Base-by-base conservation (phyloP, 2,113 vertebrate genomes). In the Neolamprologus toae region DNA sequence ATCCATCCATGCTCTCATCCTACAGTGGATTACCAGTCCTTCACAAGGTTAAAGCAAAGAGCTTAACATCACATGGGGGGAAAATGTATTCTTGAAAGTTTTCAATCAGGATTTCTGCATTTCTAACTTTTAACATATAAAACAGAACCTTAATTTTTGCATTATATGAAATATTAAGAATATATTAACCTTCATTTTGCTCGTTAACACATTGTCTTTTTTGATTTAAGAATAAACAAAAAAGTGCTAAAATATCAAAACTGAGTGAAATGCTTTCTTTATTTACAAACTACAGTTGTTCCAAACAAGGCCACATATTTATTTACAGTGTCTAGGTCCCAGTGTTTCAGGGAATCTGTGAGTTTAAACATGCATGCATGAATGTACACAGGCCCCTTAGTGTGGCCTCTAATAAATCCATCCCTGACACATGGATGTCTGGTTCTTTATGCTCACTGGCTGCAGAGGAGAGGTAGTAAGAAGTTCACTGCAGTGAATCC, bases 261-360 rank as follows among this genome's bases (percentile, higher is more conserved):
- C 31, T 10, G 26, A 81, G 37, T 54, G 40, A 59, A 45, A 86
- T 59, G 35, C 8, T 37, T 78, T 66, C 81, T 95, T 94, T 92
- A 94, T 95, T 95, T 93, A 94, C 94, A 95, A 92, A 90, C 78
- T 94, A 95, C 95, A 96, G 93, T 94, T 94, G 89, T 90, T 89
- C 86, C 85, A 91, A 94, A 95, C 92, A 95, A 95, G 95, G 93
- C 93, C 95, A 93, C 93, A 35, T 82, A 85, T 57, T 82, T 90
- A 86, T 92, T 80, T 93, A 95, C 95, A 94, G 59, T 53, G 79
- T 66, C 59, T 84, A 49, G 73, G 81, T 83, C n/a, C 9, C 6
- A 33, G 21, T 57, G 81, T 85, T 87, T 86, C 3, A 88, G 5
- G 84, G 10, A 90, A 68, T 57, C 31, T 53, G 80, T 66, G 80